Evolutionary conservation across 2,797 vertebrate species (phyloP).

Genomic region (Hydrophis major): DNA sequence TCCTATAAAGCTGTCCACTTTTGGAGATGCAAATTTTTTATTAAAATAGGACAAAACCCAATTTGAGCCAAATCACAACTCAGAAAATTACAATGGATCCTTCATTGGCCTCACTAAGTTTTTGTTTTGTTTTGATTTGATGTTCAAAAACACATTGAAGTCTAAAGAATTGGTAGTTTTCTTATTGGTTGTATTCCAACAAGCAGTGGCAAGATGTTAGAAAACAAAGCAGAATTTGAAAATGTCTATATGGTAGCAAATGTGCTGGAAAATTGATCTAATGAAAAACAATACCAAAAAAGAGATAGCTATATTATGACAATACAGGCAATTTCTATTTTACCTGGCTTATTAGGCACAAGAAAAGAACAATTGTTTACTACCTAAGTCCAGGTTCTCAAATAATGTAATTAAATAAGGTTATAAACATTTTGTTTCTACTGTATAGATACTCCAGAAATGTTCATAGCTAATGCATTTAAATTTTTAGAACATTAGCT

Average conservation of each 20-base stretch:
- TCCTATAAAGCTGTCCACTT: not conserved
- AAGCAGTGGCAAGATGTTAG: not conserved
- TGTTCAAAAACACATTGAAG: not conserved
- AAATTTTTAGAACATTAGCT: not conserved
- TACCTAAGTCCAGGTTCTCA: not conserved
- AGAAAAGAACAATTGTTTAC: not conserved
- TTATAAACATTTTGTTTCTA: not conserved
- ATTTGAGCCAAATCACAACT: not conserved
- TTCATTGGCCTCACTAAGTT: not conserved
- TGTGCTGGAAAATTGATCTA: not conserved
- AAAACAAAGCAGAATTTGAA: not conserved
- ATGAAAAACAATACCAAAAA: not conserved
- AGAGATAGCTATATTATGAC: not conserved
- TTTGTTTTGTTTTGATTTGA: not conserved
- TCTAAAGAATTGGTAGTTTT: not conserved
- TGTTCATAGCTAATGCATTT: not conserved
- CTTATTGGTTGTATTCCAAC: not conserved
- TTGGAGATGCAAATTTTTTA: not conserved
- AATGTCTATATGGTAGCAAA: not conserved
- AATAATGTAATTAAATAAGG: not conserved
- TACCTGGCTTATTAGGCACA: not conserved
- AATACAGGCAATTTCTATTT: not conserved
- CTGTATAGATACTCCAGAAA: not conserved
- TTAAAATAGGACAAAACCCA: not conserved
- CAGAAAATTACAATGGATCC: not conserved